Conservation (phyloP, 2,888 invertebrate species). For the Oxycera nigricornis region DNA sequence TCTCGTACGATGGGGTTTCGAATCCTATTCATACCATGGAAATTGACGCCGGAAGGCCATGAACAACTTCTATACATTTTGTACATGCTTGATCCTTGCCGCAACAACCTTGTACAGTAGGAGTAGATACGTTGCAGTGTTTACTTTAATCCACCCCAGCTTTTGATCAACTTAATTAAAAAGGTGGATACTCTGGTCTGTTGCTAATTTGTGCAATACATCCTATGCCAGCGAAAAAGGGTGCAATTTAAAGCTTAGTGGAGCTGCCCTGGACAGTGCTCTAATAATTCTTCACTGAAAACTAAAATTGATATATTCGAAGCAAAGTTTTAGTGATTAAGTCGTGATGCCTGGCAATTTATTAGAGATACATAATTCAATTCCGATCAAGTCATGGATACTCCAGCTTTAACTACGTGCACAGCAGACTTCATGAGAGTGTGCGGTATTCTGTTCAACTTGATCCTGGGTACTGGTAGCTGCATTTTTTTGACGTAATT, state of each 20-base stretch:
- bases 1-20: not conserved
- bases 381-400: slow-evolving; percentile 13
- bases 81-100: not conserved
- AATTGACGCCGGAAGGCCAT: not conserved
- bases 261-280: not conserved
- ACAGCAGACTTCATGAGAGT: not conserved
- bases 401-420: not conserved
- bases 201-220: slow-evolving; percentile 34
- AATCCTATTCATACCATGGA: not conserved
- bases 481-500: not conserved
- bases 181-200: slow-evolving; percentile 25
- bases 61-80: not conserved
- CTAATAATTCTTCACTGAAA: too few relatives aligned
- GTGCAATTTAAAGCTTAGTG: not conserved
- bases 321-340: too few relatives aligned
- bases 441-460: not conserved
- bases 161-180: slow-evolving; percentile 34
- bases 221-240: not conserved
- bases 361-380: slow-evolving; percentile 38
- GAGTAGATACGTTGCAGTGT: not conserved
- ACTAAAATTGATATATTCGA: too few relatives aligned
- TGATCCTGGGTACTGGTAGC: not conserved
- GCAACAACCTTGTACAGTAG: not conserved
- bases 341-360: too few relatives aligned
- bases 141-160: slow-evolving; percentile 34